Evolutionary conservation across 2,113 vertebrate species (phyloP), one percentile per base, ranked within the genome.

Genomic region (Tor tambroides): DNA sequence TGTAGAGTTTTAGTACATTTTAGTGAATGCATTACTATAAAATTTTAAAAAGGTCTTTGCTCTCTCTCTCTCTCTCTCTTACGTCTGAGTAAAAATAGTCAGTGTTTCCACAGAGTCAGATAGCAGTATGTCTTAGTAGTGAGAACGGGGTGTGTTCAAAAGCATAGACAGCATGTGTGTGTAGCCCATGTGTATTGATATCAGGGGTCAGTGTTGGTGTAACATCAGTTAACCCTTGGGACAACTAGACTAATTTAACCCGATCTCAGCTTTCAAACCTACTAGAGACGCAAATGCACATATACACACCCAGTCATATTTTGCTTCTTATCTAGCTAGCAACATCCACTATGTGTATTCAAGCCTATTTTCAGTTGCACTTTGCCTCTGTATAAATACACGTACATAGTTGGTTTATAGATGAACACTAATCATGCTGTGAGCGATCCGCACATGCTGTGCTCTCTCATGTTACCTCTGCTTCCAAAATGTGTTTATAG

Each of bases 91-190:
- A 61, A 76, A 63, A 84, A 83, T 78, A 83, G 75, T 41, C 69
- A 89, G 89, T 89, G 71, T 80, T 80, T 80, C 78, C 35, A 38
- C 35, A 38, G 51, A 38, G 32, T 80, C 32, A 80, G 23, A 61
- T 41, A 80, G 78, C 78, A 63, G 51, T 61, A 56, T 79, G 51
- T 79, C 28, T 54, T 41, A 80, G 78, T 32, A 56, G 28, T 35
- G 30, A 4, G 8, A 79, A 23, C 49, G 21, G 30, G 30, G 19
- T 35, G 76, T 21, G 28, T 35, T 35, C 19, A n/a, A 15, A 54
- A 11, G 49, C 76, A 23, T 23, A n/a, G 23, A 63, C n/a, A 35
- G 71, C 4, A 21, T 41, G 71, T 74, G n/a, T n/a, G n/a, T n/a
- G n/a, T n/a, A n/a, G n/a, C n/a, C n/a, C n/a, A 21, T 74, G 21